Percentiles rank a stretch among this genome's conserved stretches.
phyloP scores from a whole-genome alignment of 2,888 invertebrate species.

The Eucera pruinosa region DNA sequence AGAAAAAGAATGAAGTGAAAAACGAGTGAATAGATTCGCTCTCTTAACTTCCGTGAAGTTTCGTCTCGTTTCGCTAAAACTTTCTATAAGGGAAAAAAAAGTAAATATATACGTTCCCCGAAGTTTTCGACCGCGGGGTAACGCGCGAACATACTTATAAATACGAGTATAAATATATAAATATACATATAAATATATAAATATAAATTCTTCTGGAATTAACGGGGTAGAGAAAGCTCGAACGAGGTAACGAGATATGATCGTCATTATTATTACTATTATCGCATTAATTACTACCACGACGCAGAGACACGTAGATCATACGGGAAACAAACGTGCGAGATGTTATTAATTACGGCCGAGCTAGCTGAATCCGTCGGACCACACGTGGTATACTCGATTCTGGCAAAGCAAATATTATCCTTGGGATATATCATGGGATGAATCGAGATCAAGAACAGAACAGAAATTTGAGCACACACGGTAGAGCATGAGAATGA shows the following conservation, averaged over 20 bases:
- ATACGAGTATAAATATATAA: constrained; percentile 53
- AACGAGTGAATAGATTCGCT: constrained; percentile 61
- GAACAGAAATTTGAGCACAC: constrained; percentile 35
- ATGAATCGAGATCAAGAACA: constrained; percentile 22
- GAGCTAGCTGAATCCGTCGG: constrained; percentile 55
- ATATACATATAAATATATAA: constrained; percentile 42
- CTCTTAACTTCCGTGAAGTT: constrained; percentile 79
- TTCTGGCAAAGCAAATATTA: constrained; percentile 27
- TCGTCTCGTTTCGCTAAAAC: constrained; percentile 67
- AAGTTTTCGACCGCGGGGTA: constrained; percentile 25
- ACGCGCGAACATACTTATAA: constrained; percentile 36
- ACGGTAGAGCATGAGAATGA: constrained; percentile 25
- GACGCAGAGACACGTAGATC: constrained; percentile 22
- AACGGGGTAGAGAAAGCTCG: constrained; percentile 42
- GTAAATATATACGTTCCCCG: constrained; percentile 14
- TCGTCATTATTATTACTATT: constrained; percentile 36
- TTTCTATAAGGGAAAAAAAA: constrained; percentile 19
- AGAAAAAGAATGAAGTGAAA: neutral
- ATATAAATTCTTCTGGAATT: constrained; percentile 55
- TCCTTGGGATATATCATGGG: neutral
- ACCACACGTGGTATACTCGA: constrained; percentile 45
- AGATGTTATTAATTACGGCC: constrained; percentile 34
- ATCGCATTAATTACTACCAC: constrained; percentile 41
- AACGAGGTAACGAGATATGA: constrained; percentile 35
- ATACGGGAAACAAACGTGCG: constrained; percentile 21